Conservation (phyloP, 2,888 invertebrate genomes). For the Pollenia labialis region DNA sequence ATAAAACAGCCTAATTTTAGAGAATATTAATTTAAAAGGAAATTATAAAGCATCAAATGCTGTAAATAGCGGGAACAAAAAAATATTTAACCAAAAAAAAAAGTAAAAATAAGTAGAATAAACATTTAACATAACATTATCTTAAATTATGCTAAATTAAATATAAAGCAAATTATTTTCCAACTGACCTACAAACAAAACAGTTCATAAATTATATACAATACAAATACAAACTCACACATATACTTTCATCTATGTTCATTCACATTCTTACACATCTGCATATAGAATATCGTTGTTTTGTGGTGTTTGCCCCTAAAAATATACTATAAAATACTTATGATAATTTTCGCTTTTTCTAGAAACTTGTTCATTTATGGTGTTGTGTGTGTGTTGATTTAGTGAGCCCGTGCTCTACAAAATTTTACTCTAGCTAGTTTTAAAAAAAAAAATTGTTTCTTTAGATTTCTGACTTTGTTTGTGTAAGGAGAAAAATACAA, state of each 20-base stretch:
- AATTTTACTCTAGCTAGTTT: slow-evolving; percentile 27
- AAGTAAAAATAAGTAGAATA: slow-evolving; percentile 16
- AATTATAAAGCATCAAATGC: slow-evolving; percentile 4
- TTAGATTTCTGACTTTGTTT: slow-evolving; percentile 50
- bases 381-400: background rate
- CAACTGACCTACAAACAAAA: slow-evolving; percentile 70
- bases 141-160: slow-evolving; percentile 70
- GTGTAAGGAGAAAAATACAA: slow-evolving; percentile 42
- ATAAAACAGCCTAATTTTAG: slow-evolving; percentile 6
- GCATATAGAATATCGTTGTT: slow-evolving; percentile 45
- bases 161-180: slow-evolving; percentile 71
- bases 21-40: background rate
- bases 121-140: slow-evolving; percentile 61
- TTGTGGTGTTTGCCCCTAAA: slow-evolving; percentile 46
- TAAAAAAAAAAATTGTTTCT: slow-evolving; percentile 10
- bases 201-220: slow-evolving; percentile 59
- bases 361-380: background rate
- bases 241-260: background rate
- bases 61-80: slow-evolving; percentile 10
- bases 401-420: slow-evolving; percentile 27
- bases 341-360: slow-evolving; percentile 51
- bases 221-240: slow-evolving; percentile 5
- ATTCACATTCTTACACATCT: slow-evolving; percentile 17
- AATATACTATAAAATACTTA: slow-evolving; percentile 55
- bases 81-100: slow-evolving; percentile 25